These are phyloP conservation scores for Slavum lentiscoides DNA, from an alignment of 2,888 invertebrate genomes.

Conservation along the genomic window DNA sequence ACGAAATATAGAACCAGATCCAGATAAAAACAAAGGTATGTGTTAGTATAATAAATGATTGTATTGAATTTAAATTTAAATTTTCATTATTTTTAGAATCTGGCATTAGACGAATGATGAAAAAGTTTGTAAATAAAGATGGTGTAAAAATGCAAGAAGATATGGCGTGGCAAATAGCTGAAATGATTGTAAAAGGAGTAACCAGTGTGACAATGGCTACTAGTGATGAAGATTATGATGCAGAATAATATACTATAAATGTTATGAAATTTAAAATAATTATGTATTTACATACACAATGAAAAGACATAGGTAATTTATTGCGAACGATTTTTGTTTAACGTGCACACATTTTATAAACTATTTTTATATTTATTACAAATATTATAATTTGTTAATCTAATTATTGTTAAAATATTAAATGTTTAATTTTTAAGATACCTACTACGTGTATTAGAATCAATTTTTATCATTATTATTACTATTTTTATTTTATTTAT, in stretches of 20 bases:
- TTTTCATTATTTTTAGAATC: conserved; percentile 60
- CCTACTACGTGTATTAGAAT: neutral
- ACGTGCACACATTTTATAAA: conserved; percentile 16
- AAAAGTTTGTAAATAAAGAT: conserved; percentile 76
- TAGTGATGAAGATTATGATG: conserved; percentile 44
- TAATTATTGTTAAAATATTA: conserved; percentile 42
- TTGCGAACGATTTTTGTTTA: neutral
- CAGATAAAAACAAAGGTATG: conserved; percentile 64
- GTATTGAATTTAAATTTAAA: conserved; percentile 9
- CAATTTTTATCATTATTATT: conserved; percentile 16
- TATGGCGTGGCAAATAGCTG: conserved; percentile 95
- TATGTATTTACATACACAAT: neutral
- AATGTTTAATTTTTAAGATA: conserved; percentile 40
- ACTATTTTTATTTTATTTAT: conserved; percentile 23
- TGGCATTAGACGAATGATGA: conserved; percentile 68
- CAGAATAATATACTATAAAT: conserved; percentile 32
- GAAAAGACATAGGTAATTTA: conserved; percentile 24
- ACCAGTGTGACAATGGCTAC: conserved; percentile 77
- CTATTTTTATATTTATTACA: conserved; percentile 22
- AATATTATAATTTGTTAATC: conserved; percentile 46
- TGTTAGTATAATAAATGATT: conserved; percentile 9
- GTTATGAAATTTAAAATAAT: conserved; percentile 13
- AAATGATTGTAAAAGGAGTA: conserved; percentile 95
- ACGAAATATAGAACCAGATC: conserved; percentile 83
- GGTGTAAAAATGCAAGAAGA: conserved; percentile 77